Base-by-base conservation (phyloP, 1,140 invertebrate species). In the Coenobita brevimanus region DNA sequence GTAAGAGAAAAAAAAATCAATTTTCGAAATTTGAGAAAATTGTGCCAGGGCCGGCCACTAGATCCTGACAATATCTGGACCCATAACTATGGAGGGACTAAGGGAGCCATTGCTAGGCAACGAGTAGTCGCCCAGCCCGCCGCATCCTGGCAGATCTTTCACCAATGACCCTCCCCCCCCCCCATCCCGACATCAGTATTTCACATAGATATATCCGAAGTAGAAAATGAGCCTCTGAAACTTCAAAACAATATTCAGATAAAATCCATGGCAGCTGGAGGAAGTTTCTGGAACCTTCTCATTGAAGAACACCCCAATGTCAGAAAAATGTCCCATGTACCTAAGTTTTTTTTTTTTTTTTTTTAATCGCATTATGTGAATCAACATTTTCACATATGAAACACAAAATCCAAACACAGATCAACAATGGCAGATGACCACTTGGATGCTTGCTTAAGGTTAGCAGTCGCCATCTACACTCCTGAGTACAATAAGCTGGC, bases 261-360 rank as follows among this genome's bases (percentile, higher is more conserved):
- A 76, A 76, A 76, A 76, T 76, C 41, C 30, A 76, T 76, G 73
- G 4, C 62, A 41, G 17, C 36, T 38, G 73, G 36, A 36, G 67
- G 67, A 30, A 71, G 24, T 10, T 71, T 71, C 24, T 71, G 67
- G 73, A 76, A 41, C 73, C 73, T 76, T 76, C 73, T 76, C 8
- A 6, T 3, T 1, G 73, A 76, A 76, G 73, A 76, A 60, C 30
- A 80, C 50, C 54, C 78, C 27, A 80, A 54, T 15, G 50, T 80
- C 54, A 80, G 78, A n/a, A 80, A 80, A 80, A 80, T 57, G 46
- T 80, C n/a, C n/a, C 43, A 80, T 80, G 78, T 80, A 80, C 46
- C 78, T 80, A 54, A n/a, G n/a, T n/a, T 54, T n/a, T n/a, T 41
- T 6, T n/a, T 80, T 80, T 57, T 75, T 60, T 80, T 80, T 13